These are phyloP conservation scores for Mareca strepera DNA, from an alignment of 2,797 vertebrate species.

Conservation along the genomic window DNA sequence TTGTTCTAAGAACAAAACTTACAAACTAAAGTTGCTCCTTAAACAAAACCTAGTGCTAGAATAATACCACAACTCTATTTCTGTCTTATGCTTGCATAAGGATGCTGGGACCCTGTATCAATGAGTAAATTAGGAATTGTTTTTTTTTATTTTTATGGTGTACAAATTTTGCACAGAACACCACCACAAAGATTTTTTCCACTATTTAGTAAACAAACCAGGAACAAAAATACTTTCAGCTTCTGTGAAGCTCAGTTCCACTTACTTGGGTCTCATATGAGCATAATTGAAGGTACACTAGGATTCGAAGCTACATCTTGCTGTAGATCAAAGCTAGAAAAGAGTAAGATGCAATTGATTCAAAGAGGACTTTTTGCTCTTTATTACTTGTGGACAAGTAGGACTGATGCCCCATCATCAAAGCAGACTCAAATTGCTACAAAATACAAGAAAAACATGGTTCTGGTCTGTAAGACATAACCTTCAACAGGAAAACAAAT, in stretches of 20 bases:
- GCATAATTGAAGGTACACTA: background rate
- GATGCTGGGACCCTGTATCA: accelerated
- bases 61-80: accelerated
- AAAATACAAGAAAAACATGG: slow-evolving; percentile 10
- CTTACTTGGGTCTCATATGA: accelerated
- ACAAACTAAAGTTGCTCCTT: background rate
- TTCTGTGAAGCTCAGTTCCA: background rate
- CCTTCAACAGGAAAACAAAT: background rate
- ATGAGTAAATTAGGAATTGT: accelerated
- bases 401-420: background rate
- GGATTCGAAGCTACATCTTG: background rate
- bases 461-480: background rate
- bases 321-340: background rate
- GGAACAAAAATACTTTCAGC: background rate
- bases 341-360: background rate
- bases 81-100: accelerated
- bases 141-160: accelerated
- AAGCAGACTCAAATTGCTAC: background rate
- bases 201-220: background rate
- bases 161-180: background rate
- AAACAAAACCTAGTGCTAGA: background rate
- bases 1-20: background rate
- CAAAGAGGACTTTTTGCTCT: background rate
- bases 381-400: slow-evolving; percentile 32
- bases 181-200: background rate